Evolutionary conservation across 2,888 invertebrate genomes (phyloP).

Genomic region (Encarsia formosa): DNA sequence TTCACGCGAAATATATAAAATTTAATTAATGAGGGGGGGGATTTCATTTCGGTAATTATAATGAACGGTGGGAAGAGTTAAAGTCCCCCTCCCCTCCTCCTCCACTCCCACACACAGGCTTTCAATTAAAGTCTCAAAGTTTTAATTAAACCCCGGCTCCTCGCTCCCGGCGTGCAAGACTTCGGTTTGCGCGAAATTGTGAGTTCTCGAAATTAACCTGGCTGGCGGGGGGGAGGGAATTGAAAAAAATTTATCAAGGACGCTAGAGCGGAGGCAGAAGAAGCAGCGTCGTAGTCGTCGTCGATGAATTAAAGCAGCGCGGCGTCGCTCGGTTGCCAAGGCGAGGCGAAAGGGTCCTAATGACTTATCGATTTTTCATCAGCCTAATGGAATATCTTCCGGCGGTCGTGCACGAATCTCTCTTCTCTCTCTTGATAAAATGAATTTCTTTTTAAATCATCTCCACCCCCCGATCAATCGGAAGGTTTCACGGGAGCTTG

Average conservation of each 20-base stretch:
- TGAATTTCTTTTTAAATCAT: too few species aligned
- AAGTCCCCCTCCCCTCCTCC: too few species aligned
- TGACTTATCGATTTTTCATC: conserved; percentile 29
- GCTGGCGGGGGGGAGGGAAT: too few species aligned
- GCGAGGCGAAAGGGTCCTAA: too few species aligned
- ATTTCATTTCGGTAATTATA: conserved; percentile 20
- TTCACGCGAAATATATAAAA: too few species aligned
- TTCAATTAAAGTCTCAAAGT: conserved; percentile 35
- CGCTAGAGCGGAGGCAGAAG: not conserved
- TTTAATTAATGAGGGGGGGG: too few species aligned
- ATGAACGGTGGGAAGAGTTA: conserved; percentile 5
- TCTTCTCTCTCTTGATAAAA: too few species aligned
- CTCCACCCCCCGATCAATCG: too few species aligned
- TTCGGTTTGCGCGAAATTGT: conserved; percentile 19
- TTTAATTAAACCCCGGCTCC: conserved; percentile 33
- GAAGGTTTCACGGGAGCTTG: too few species aligned
- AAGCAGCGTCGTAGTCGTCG: not conserved
- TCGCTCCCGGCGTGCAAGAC: not conserved
- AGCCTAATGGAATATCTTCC: conserved; percentile 25
- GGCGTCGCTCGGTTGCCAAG: too few species aligned
- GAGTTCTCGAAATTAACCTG: conserved; percentile 19
- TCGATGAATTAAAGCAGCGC: not conserved
- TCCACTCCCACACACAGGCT: conserved; percentile 22
- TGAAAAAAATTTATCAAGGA: conserved; percentile 17
- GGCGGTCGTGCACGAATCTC: conserved; percentile 18